Evolutionary conservation across 2,113 vertebrate genomes (phyloP).

Genomic region (Ornithorhynchus anatinus): DNA sequence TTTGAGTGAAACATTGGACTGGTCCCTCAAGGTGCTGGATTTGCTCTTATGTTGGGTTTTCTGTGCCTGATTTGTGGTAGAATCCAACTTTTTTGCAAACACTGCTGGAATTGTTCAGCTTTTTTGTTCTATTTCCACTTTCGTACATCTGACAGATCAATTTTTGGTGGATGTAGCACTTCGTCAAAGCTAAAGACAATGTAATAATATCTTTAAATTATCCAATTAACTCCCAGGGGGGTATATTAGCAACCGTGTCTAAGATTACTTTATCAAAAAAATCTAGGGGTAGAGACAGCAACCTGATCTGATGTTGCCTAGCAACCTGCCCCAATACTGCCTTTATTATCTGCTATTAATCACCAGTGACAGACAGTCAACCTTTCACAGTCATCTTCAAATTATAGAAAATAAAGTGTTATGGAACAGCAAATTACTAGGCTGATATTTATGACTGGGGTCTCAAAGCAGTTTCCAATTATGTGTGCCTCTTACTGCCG

Average conservation of each 20-base stretch:
- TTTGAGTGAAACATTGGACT: background rate
- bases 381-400: conserved; percentile 18
- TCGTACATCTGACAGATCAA: too few species aligned
- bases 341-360: conserved; percentile 41
- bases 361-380: conserved; percentile 29
- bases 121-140: background rate
- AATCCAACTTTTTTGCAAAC: too few species aligned
- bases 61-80: too few species aligned
- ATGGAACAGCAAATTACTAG: background rate
- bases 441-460: background rate
- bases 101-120: background rate
- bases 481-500: background rate
- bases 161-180: background rate
- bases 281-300: background rate
- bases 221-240: conserved; percentile 25
- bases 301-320: background rate
- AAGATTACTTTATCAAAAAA: conserved; percentile 23
- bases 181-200: background rate
- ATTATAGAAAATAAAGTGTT: conserved; percentile 33
- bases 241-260: background rate
- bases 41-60: too few species aligned
- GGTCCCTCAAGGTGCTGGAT: background rate
- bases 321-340: conserved; percentile 1
- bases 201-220: background rate
- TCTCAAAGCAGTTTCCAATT: background rate